A percentile compares a stretch with the other conserved stretches of the same genome.
These are phyloP conservation scores for Halictus rubicundus DNA, from an alignment of 1,140 invertebrate species.

Conservation along the genomic window DNA sequence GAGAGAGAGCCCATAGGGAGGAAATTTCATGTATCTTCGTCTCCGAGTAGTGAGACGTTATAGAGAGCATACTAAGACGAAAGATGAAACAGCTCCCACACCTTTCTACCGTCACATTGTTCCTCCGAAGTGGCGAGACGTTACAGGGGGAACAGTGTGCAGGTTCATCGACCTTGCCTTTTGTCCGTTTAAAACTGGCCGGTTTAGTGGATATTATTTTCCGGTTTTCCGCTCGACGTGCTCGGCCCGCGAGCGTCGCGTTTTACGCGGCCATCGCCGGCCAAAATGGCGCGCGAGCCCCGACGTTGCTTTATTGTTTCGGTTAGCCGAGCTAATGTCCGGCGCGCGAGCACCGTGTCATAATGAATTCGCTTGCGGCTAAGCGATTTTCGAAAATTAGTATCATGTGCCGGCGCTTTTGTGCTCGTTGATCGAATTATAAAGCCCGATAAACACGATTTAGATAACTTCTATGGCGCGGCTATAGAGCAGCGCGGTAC, in stretches of 20 bases:
- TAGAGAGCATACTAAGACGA: too few species aligned
- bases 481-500: too few species aligned
- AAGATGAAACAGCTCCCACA: too few species aligned
- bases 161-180: not conserved
- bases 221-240: conserved; percentile 65
- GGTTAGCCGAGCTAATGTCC: conserved; percentile 26
- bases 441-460: not conserved
- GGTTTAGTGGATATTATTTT: conserved; percentile 74
- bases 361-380: conserved; percentile 28
- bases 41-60: too few species aligned
- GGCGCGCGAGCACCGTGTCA: not conserved
- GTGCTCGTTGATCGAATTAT: not conserved
- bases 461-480: not conserved
- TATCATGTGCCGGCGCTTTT: not conserved
- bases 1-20: too few species aligned
- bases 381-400: conserved; percentile 32
- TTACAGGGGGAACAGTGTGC: too few species aligned
- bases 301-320: conserved; percentile 33
- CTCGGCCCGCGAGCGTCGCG: conserved; percentile 27
- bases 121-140: too few species aligned
- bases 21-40: too few species aligned
- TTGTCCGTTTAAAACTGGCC: conserved; percentile 19
- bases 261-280: conserved; percentile 10
- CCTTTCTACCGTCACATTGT: too few species aligned
- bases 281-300: conserved; percentile 7